These are phyloP conservation scores for Conistra vaccinii DNA, from an alignment of 2,888 invertebrate genomes.

Conservation along the genomic window DNA sequence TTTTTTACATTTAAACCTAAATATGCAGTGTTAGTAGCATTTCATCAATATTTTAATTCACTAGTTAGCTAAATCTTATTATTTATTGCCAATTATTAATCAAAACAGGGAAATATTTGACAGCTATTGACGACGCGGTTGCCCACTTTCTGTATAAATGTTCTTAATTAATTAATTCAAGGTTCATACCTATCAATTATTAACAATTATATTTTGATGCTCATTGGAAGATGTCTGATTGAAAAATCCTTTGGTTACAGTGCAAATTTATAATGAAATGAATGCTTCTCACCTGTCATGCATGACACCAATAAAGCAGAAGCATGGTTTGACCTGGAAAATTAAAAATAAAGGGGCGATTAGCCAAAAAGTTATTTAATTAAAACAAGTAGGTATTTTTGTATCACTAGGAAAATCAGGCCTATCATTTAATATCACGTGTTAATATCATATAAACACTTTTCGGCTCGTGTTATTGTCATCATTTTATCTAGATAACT, in stretches of 20 bases:
- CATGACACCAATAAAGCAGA: neutral
- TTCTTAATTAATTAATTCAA: too few relatives aligned
- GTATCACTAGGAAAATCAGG: slow-evolving; percentile 69
- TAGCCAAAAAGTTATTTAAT: neutral
- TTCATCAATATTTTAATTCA: too few relatives aligned
- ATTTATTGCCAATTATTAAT: too few relatives aligned
- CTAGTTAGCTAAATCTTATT: too few relatives aligned
- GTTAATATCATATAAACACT: slow-evolving; percentile 82
- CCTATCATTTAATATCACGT: slow-evolving; percentile 85
- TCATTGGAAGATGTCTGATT: slow-evolving; percentile 8
- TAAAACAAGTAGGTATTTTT: too few relatives aligned
- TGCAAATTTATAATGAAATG: neutral
- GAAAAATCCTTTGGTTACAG: neutral
- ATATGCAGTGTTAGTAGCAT: too few relatives aligned
- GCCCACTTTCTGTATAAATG: too few relatives aligned
- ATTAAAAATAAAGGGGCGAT: neutral
- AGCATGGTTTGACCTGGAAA: slow-evolving; percentile 29
- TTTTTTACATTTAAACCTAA: too few relatives aligned
- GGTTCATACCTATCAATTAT: neutral
- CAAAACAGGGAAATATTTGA: too few relatives aligned
- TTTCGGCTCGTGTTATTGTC: slow-evolving; percentile 87
- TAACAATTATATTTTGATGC: too few relatives aligned
- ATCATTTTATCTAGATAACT: slow-evolving; percentile 74
- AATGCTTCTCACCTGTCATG: slow-evolving; percentile 28
- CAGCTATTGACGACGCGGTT: too few relatives aligned